Percentiles rank a stretch among this genome's conserved stretches.
Conservation (phyloP, 2,888 invertebrate genomes). For the Polydrusus cervinus region DNA sequence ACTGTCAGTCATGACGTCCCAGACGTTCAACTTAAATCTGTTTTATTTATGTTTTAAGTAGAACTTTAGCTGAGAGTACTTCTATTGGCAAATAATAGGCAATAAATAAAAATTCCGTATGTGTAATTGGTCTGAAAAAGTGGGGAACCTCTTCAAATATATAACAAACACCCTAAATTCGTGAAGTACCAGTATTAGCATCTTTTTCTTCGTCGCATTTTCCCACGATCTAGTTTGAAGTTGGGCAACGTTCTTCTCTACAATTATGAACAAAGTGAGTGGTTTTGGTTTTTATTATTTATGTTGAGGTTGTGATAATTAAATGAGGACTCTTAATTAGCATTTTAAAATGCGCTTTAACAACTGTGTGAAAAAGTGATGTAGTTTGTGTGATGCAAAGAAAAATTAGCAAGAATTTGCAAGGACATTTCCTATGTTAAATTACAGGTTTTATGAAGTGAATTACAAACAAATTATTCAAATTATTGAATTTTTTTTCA, state of each 20-base stretch:
- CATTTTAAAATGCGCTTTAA: neutral
- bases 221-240: conserved; percentile 10
- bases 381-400: neutral
- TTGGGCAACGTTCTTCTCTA: neutral
- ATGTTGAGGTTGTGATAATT: neutral
- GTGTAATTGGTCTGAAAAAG: neutral
- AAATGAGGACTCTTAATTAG: neutral
- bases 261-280: conserved; percentile 35
- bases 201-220: neutral
- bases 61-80: neutral
- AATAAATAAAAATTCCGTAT: neutral
- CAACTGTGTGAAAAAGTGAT: neutral
- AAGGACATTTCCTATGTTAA: too few relatives aligned
- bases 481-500: too few relatives aligned
- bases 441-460: too few relatives aligned
- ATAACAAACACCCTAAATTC: neutral
- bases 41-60: neutral
- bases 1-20: neutral
- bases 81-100: neutral
- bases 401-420: neutral
- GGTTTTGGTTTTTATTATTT: neutral
- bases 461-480: too few relatives aligned
- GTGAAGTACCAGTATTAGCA: neutral
- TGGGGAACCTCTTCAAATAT: conserved; percentile 5
- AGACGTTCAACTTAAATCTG: neutral